phyloP scores from a whole-genome alignment of 2,797 vertebrate species.

The Chrysocyon brachyurus region DNA sequence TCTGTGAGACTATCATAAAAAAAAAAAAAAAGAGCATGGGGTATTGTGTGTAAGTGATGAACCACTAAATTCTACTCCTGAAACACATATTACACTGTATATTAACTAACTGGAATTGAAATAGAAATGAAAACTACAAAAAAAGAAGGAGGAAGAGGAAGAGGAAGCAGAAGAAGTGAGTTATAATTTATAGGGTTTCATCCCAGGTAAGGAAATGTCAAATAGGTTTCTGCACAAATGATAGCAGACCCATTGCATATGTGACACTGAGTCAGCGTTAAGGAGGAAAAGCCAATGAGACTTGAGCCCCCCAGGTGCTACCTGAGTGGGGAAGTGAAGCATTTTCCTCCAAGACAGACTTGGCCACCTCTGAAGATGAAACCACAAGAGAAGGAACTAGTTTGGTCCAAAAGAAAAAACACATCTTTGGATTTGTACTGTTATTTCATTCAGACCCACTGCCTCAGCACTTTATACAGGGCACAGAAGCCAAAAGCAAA shows the following conservation, averaged over 20 bases:
- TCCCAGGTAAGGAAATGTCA: neutral
- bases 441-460: neutral
- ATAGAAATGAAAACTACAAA: neutral
- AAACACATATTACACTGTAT: neutral
- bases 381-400: neutral
- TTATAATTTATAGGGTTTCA: neutral
- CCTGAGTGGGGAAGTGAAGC: accelerated
- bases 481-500: neutral
- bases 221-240: neutral
- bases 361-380: neutral
- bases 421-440: neutral
- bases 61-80: neutral
- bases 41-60: neutral
- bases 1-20: too few species aligned
- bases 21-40: neutral
- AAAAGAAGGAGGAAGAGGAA: too few species aligned
- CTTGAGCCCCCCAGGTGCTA: neutral
- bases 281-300: too few species aligned
- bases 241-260: too few species aligned
- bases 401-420: neutral
- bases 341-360: neutral
- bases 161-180: too few species aligned
- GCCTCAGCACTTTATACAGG: neutral
- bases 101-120: neutral
- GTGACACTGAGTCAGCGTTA: neutral